Evolutionary conservation across 2,113 vertebrate genomes (phyloP), one percentile per base, ranked within the genome.

Genomic region (Pleuronectes platessa): DNA sequence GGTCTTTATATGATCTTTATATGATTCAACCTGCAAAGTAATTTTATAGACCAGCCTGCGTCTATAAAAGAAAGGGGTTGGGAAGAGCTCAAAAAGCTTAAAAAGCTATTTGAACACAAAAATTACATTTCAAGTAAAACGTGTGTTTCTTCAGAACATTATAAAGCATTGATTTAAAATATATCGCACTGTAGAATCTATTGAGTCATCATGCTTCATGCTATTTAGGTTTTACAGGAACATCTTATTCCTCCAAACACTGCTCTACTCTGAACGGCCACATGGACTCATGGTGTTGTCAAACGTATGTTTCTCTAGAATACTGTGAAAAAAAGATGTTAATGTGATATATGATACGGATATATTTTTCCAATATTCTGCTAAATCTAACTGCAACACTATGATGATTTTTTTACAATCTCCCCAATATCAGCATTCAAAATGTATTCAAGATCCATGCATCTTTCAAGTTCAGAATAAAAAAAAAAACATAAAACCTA

Each of bases 161-260:
- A 64, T 67, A 11, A n/a, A 62, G n/a, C 7, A 68, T 49, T 54
- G 18, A 8, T 10, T 54, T 21, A 7, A n/a, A 21, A 15, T 9
- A n/a, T 54, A 54, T 8, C n/a, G 20, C 20, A n/a, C 20, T 54
- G 2, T n/a, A 2, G 23, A 71, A 53, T 79, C 53, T 7, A 88
- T 90, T 86, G 35, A 86, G 78, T 79, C 76, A 89, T 68, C 80
- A 82, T 71, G 78, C 79, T 89, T 85, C 45, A 9, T 20, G 18
- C 37, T 40, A 11, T 40, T 40, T 2, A 40, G 10, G 2, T 40
- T 40, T 12, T 12, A 40, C 37, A 40, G 37, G 37, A 10, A 3
- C 37, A 10, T 40, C 37, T 40, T 31, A 31, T 31, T 31, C 6
- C 31, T 31, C 31, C 31, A 37, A 37, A 37, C 35, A 37, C 35